Conservation (phyloP, 2,888 invertebrate species). For the Andrena bucephala region DNA sequence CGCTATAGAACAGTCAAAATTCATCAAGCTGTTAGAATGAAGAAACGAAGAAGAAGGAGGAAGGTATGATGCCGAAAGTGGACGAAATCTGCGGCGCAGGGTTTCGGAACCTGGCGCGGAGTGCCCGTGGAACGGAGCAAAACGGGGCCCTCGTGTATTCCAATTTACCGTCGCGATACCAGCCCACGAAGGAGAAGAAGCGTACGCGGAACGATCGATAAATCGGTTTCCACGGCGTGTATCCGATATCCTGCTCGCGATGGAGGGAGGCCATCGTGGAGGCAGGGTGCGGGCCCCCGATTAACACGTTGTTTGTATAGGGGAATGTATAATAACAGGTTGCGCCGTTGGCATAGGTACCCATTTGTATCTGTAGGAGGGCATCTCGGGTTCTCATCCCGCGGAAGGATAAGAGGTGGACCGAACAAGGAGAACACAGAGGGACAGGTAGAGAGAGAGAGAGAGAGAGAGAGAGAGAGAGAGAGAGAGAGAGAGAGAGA, state of each 20-base stretch:
- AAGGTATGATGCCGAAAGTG: neutral
- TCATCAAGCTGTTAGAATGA: neutral
- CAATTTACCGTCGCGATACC: slow-evolving; percentile 62
- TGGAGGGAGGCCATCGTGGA: slow-evolving; percentile 54
- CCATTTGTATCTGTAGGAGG: slow-evolving; percentile 82
- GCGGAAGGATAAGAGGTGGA: slow-evolving; percentile 61
- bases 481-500: slow-evolving; percentile 7
- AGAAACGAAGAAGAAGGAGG: neutral
- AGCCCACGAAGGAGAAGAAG: slow-evolving; percentile 50
- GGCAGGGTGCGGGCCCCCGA: slow-evolving; percentile 78
- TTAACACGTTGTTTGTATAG: slow-evolving; percentile 85
- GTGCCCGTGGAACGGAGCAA: neutral
- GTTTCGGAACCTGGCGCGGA: neutral
- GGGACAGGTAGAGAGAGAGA: slow-evolving; percentile 18
- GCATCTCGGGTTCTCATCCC: slow-evolving; percentile 79
- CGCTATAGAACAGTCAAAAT: too few species aligned
- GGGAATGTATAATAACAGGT: slow-evolving; percentile 85
- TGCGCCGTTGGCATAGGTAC: slow-evolving; percentile 83
- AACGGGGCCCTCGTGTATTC: slow-evolving; percentile 44
- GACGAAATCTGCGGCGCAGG: slow-evolving; percentile 17
- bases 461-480: slow-evolving; percentile 30
- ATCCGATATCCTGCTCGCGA: slow-evolving; percentile 62
- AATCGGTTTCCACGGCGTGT: slow-evolving; percentile 68
- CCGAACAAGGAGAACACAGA: slow-evolving; percentile 45
- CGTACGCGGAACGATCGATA: slow-evolving; percentile 65